phyloP scores from a whole-genome alignment of 2,888 invertebrate genomes.

The Hyalella azteca region DNA sequence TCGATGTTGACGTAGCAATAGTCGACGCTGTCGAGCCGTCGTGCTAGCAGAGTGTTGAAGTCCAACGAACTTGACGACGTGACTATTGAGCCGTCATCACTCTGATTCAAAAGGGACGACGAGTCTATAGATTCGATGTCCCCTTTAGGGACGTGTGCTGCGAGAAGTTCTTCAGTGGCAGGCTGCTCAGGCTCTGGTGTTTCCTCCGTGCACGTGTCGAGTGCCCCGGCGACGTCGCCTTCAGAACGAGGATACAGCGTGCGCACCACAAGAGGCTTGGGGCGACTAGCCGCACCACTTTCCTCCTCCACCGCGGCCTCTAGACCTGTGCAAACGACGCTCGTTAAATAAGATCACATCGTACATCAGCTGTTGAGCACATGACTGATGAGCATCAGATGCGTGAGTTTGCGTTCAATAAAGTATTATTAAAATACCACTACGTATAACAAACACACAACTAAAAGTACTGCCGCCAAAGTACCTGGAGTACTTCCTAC shows the following conservation, averaged over 20 bases:
- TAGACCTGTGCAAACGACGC: neutral
- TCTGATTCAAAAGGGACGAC: conserved; percentile 16
- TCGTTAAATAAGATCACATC: no score
- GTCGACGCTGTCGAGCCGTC: conserved; percentile 33
- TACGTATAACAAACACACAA: no score
- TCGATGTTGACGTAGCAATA: conserved; percentile 30
- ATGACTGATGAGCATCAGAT: no score
- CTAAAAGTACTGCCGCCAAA: no score
- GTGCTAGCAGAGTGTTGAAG: conserved; percentile 1
- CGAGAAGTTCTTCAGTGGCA: neutral
- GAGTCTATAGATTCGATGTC: neutral
- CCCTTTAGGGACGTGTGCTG: neutral
- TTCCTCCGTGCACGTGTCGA: neutral
- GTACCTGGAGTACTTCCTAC: no score
- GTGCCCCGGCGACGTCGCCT: neutral
- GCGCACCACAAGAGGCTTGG: conserved; percentile 17
- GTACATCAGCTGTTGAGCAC: no score
- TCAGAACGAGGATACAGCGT: neutral
- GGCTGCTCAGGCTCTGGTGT: neutral
- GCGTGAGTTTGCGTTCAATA: no score
- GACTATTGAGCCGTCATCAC: conserved; percentile 32
- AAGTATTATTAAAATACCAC: no score
- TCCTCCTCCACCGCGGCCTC: neutral
- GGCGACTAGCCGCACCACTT: no score
- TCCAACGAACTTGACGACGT: conserved; percentile 33